Base-by-base conservation (phyloP, 2,797 vertebrate species). In the Melanotaenia trifasciata region DNA sequence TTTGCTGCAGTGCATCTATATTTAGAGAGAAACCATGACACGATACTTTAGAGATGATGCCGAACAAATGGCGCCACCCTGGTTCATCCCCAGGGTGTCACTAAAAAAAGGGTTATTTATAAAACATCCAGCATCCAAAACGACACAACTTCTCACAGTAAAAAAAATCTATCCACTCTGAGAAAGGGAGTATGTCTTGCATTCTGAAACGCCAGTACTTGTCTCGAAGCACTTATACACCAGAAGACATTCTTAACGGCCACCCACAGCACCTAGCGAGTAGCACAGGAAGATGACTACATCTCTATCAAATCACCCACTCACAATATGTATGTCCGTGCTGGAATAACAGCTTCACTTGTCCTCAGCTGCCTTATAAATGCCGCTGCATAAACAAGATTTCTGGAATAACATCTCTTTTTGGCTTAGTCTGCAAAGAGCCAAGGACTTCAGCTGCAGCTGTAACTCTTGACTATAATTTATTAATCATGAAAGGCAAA, bases 21-120 rank as follows among this genome's bases (percentile, higher is more conserved):
- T 92, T 89, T 92, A 92, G 89, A 86, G 58, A 64, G 63, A 80
- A 83, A 85, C 64, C 64, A 72, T 66, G 75, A 76, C 72, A 82
- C 62, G 82, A 90, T 76, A 76, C 71, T 91, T 87, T 26, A 74
- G 74, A 58, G 72, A 89, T 88, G 84, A 91, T 82, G 80, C 38
- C 67, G 65, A 71, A 76, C 58, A 62, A 83, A 76, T 9, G 36
- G 58, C 81, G 58, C 69, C 71, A 75, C 70, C 66, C 65, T 69
- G 71, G 35, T 74, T 84, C 50, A 72, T 84, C 78, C 51, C 38
- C 70, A 72, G 54, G 54, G 74, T 80, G 70, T 84, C 79, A 72
- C 10, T 57, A 13, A 65, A 58, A 72, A 64, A 68, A 78, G 80
- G 78, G 61, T 20, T 26, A 30, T 72, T 88, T 81, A 35, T 64